Conservation (phyloP, 1,140 invertebrate species). For the Anadara kagoshimensis region DNA sequence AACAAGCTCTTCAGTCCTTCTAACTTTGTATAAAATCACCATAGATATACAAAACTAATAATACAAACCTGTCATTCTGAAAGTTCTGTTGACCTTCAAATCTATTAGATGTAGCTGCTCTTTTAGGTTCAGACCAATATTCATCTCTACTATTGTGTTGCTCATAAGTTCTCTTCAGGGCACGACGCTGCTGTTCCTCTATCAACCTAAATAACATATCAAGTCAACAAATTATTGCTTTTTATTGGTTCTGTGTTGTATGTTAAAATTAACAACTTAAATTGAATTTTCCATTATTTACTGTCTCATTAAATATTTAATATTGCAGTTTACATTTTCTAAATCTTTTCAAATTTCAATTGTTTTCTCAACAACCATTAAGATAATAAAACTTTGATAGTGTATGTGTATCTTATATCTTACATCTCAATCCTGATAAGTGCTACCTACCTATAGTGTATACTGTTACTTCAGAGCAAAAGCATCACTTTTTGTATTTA, state of each 20-base stretch:
- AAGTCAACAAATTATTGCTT: background rate
- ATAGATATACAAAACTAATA: background rate
- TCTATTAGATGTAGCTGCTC: conserved; percentile 23
- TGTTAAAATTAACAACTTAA: background rate
- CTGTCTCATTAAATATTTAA: too few species aligned
- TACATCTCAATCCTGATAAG: too few species aligned
- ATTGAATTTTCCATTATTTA: background rate
- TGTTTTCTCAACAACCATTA: too few species aligned
- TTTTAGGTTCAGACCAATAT: conserved; percentile 46
- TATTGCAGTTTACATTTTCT: too few species aligned
- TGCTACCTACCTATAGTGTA: too few species aligned
- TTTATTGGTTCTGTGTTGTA: too few species aligned
- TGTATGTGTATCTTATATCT: too few species aligned
- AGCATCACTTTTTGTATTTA: background rate
- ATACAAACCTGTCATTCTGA: conserved; percentile 9
- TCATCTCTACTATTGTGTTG: conserved; percentile 31
- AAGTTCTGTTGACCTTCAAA: conserved; percentile 17
- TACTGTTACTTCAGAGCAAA: background rate
- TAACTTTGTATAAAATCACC: background rate
- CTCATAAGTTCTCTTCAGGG: conserved; percentile 55
- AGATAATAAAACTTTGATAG: too few species aligned
- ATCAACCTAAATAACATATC: background rate
- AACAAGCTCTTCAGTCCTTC: background rate
- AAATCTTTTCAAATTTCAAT: too few species aligned
- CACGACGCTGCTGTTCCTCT: conserved; percentile 41